Evolutionary conservation across 2,888 invertebrate genomes (phyloP).

Genomic region (Sinodicranocentrus sp.): DNA sequence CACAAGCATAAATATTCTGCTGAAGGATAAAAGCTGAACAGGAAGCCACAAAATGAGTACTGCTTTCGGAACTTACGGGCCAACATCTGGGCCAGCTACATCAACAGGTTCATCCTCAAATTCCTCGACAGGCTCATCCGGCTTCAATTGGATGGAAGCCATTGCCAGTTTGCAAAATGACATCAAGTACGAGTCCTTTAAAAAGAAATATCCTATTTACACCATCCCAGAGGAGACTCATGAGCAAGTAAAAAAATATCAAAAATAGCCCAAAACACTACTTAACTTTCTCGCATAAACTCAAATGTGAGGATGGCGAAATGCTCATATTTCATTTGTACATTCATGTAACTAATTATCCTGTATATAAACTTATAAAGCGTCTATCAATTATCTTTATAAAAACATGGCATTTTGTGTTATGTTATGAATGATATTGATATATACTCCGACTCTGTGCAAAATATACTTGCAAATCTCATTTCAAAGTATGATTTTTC

Average conservation of each 20-base stretch:
- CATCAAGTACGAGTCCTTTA: slow-evolving; percentile 63
- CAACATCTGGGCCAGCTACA: slow-evolving; percentile 39
- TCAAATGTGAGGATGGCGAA: not conserved
- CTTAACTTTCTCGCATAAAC: slow-evolving; percentile 21
- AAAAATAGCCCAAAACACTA: slow-evolving; percentile 16
- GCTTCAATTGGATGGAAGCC: slow-evolving; percentile 68
- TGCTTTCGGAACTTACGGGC: slow-evolving; percentile 57
- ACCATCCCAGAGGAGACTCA: slow-evolving; percentile 64
- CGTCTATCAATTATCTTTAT: no score
- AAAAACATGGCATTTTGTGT: no score
- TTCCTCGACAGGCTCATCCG: slow-evolving; percentile 33
- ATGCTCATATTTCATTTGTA: slow-evolving; percentile 23
- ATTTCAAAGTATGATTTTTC: no score
- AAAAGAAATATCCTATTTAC: slow-evolving; percentile 68
- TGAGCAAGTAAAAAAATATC: slow-evolving; percentile 53
- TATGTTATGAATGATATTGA: no score
- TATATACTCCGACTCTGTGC: no score
- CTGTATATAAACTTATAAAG: slow-evolving; percentile 15
- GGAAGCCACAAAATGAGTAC: slow-evolving; percentile 55
- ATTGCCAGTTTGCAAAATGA: slow-evolving; percentile 60
- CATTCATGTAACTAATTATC: slow-evolving; percentile 4
- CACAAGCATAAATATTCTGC: no score
- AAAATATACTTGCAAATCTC: no score
- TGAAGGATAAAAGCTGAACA: not conserved
- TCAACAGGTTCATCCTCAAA: slow-evolving; percentile 39